Evolutionary conservation across 2,113 vertebrate species (phyloP).

Genomic region (Pterophyllum scalare): DNA sequence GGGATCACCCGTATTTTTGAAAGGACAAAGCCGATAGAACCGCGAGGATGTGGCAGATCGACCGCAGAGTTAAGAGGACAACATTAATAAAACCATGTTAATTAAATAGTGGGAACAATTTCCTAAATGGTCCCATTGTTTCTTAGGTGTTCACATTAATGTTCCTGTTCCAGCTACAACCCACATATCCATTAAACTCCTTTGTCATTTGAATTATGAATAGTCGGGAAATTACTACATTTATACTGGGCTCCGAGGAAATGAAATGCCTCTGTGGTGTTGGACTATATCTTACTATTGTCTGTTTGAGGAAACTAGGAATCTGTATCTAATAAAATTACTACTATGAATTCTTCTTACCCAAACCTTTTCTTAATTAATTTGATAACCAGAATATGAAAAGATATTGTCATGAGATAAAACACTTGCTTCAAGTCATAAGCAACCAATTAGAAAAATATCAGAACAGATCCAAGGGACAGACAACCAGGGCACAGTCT

Average conservation of each 20-base stretch:
- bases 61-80: neutral
- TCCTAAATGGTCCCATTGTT: conserved; percentile 42
- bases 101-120: conserved; percentile 49
- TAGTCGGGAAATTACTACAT: conserved; percentile 57
- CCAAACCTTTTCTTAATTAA: neutral
- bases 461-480: neutral
- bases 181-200: conserved; percentile 57
- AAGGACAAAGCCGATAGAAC: neutral
- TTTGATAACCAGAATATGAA: neutral
- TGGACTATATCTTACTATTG: neutral
- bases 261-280: conserved; percentile 32
- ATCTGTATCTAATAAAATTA: neutral
- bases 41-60: neutral
- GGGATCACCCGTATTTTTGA: neutral
- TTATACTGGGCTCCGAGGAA: conserved; percentile 44
- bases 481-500: neutral
- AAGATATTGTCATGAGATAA: neutral
- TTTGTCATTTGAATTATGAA: conserved; percentile 56
- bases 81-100: conserved; percentile 33
- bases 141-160: conserved; percentile 40
- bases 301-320: neutral
- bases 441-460: neutral
- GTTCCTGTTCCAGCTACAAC: conserved; percentile 56
- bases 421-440: neutral
- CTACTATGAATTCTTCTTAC: neutral